These are phyloP conservation scores for Periplaneta americana DNA, from an alignment of 1,140 invertebrate species.

Conservation along the genomic window DNA sequence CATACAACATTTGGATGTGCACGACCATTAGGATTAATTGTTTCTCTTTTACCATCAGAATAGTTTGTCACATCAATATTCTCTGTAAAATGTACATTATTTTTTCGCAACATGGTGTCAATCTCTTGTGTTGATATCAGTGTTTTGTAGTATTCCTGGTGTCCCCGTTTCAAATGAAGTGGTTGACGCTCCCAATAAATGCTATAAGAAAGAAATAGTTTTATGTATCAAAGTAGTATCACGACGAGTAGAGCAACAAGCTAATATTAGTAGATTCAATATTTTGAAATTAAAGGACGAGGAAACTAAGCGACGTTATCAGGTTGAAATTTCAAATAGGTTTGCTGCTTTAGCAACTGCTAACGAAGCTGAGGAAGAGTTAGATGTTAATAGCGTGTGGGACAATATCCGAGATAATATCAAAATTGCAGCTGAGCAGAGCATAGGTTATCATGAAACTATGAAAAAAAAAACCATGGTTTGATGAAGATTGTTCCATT, in stretches of 20 bases:
- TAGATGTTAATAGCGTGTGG: no score
- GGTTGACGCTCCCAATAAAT: constrained; percentile 77
- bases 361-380: no score
- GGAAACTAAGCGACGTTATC: not conserved
- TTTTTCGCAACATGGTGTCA: constrained; percentile 69
- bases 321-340: no score
- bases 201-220: constrained; percentile 30
- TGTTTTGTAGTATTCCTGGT: constrained; percentile 57
- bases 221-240: not conserved
- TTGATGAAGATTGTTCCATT: no score
- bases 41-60: constrained; percentile 69
- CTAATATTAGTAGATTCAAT: not conserved
- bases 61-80: constrained; percentile 92
- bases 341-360: no score
- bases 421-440: no score
- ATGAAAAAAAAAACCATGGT: no score
- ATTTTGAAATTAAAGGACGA: not conserved
- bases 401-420: no score
- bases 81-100: constrained; percentile 72
- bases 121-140: constrained; percentile 71
- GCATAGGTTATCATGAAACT: no score
- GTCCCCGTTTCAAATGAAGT: constrained; percentile 60
- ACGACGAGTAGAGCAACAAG: not conserved
- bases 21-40: constrained; percentile 76
- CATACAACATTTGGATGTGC: constrained; percentile 76